Evolutionary conservation across 1,140 invertebrate genomes (phyloP), one percentile per base, ranked within the genome.

Genomic region (Cephus cinctus): DNA sequence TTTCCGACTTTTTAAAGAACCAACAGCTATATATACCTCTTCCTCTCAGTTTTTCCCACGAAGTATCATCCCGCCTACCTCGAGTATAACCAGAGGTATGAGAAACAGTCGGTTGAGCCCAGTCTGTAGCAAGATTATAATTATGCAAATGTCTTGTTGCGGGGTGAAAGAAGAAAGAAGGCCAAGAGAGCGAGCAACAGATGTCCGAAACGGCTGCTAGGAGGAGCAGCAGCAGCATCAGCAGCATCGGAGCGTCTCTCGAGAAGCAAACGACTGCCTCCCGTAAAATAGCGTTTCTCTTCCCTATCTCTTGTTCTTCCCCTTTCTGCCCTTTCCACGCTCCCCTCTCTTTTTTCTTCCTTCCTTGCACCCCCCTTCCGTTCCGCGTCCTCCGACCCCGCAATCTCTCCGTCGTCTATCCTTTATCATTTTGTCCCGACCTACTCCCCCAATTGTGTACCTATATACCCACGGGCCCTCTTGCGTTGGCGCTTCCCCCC

Each of bases 61-160:
- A n/a, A n/a, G n/a, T n/a, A n/a, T n/a, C n/a, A n/a, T n/a, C n/a
- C n/a, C n/a, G n/a, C n/a, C n/a, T n/a, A n/a, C n/a, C n/a, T n/a
- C n/a, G n/a, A n/a, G n/a, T n/a, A n/a, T n/a, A n/a, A n/a, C n/a
- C n/a, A n/a, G n/a, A n/a, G n/a, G n/a, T n/a, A n/a, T n/a, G n/a
- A n/a, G n/a, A n/a, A n/a, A n/a, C n/a, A n/a, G n/a, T n/a, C n/a
- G n/a, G n/a, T n/a, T n/a, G n/a, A n/a, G n/a, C n/a, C n/a, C n/a
- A n/a, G n/a, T n/a, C n/a, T n/a, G n/a, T n/a, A n/a, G 58, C 56
- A 58, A 58, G 57, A 62, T 62, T 62, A 62, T 62, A 62, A 62
- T 62, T 61, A 62, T 62, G 60, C 60, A 62, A 62, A 62, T 62
- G 60, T 47, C 50, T 52, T 58, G 57, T 61, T 61, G 58, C 57